Base-by-base conservation (phyloP, 2,888 invertebrate genomes). In the Acanthosepion pharaonis region DNA sequence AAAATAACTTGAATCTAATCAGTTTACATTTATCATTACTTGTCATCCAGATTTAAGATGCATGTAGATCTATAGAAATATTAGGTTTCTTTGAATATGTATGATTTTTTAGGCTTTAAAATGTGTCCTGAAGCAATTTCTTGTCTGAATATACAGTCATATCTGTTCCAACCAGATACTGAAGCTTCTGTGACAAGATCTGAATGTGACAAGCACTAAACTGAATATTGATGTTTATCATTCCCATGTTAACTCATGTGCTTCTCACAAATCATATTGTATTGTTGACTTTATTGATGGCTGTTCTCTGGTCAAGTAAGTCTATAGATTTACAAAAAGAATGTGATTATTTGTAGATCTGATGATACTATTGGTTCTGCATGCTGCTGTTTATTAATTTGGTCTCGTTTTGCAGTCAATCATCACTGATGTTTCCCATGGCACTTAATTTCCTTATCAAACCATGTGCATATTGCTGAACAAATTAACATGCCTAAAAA, bases 241-340 rank as follows among this genome's bases (percentile, higher is more conserved):
- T 78, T 78, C 78, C 78, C n/a, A n/a, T 78, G 78, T 33, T n/a
- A 33, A 78, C n/a, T 78, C n/a, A 78, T 78, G n/a, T 78, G n/a
- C 33, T 78, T 78, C 78, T n/a, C 78, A 78, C 78, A 78, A 78
- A 78, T 78, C 78, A 78, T n/a, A 33, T 78, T 78, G 78, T 78
- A 78, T 78, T 78, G 78, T 78, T 78, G 78, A 78, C 78, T 78
- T 78, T 78, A 78, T 78, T 78, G 78, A 78, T 78, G 78, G 78
- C 78, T 78, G 78, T 4, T 33, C n/a, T n/a, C 11, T n/a, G 33
- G 33, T 78, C 78, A 78, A 78, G n/a, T n/a, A n/a, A 78, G 33
- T 78, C n/a, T 78, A 78, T 78, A 78, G 78, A 78, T 78, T n/a
- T 78, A 15, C 78, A 78, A 78, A 78, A 33, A 78, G 78, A 78